Base-by-base conservation (phyloP, 2,888 invertebrate genomes). In the Sisyra terminalis region DNA sequence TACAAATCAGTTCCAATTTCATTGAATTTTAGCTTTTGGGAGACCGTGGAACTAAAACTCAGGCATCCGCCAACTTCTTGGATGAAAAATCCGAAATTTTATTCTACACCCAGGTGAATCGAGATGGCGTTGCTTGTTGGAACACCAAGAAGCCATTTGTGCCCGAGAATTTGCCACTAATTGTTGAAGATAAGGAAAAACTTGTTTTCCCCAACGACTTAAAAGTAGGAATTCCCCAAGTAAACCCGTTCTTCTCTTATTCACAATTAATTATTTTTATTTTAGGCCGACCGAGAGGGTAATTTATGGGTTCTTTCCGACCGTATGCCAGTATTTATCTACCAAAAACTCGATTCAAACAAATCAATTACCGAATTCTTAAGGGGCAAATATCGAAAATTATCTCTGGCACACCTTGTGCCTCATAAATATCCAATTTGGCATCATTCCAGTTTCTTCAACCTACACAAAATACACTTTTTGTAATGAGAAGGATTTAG, bases 81-180 rank as follows among this genome's bases (percentile, higher is more conserved):
- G 85, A 87, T 53, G 66, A 69, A 39, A 67, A 71, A 46, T 75
- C 76, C 1, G 75, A 73, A 18, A 75, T 80, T 8, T 61, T 84
- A 45, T 85, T 86, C 63, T 79, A 85, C 51, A 78, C 83, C 2
- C 81, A 83, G 67, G 66, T 81, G 29, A 82, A 80, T 56, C 77
- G 72, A 51, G 78, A 87, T 53, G 84, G 78, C 1, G 68, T 87
- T 2, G 81, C 77, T 1, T 87, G 87, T 57, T 87, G 87, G 87
- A 85, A 87, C 55, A 68, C 73, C 1, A 66, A 68, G 40, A 74
- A 71, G 48, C 72, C 76, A 0, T 73, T 80, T 51, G 73, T 66
- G 17, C 63, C 72, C 1, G 73, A 76, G 37, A 81, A 71, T 53
- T 69, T 79, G 53, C 79, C 72, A 1, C 62, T 84, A 0, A 69